Evolutionary conservation across 1,140 invertebrate genomes (phyloP).

Genomic region (Aphis craccivora): DNA sequence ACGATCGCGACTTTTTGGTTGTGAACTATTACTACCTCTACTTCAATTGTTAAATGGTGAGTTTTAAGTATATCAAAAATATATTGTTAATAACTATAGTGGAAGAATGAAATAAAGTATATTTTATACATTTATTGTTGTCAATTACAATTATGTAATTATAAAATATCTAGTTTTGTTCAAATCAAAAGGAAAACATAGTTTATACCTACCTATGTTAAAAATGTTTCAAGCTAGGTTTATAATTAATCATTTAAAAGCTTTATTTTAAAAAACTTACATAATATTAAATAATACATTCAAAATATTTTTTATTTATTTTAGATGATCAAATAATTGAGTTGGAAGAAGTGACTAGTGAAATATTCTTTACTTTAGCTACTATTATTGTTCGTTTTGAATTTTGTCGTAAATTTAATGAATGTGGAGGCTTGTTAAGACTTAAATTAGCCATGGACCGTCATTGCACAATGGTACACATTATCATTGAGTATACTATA

Average conservation of each 20-base stretch:
- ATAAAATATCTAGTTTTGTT: not conserved
- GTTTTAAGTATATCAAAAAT: not conserved
- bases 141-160: too few relatives aligned
- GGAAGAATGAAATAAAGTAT: not conserved
- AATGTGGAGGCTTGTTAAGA: slow-evolving; percentile 34
- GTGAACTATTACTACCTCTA: slow-evolving; percentile 38
- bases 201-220: not conserved
- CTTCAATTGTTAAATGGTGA: slow-evolving; percentile 33
- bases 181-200: not conserved
- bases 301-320: slow-evolving; percentile 9
- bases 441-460: slow-evolving; percentile 36
- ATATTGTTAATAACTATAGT: not conserved
- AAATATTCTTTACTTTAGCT: slow-evolving; percentile 50
- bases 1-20: slow-evolving; percentile 40
- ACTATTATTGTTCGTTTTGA: slow-evolving; percentile 53
- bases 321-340: slow-evolving; percentile 31
- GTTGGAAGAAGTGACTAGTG: slow-evolving; percentile 47
- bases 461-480: slow-evolving; percentile 40
- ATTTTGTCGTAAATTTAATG: slow-evolving; percentile 54
- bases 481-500: not conserved
- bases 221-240: not conserved
- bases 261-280: not conserved
- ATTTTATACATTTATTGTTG: too few relatives aligned
- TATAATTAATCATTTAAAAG: not conserved
- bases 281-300: not conserved